These are phyloP conservation scores for Anguilla marmorata DNA, from an alignment of 2,797 vertebrate genomes.

Conservation along the genomic window DNA sequence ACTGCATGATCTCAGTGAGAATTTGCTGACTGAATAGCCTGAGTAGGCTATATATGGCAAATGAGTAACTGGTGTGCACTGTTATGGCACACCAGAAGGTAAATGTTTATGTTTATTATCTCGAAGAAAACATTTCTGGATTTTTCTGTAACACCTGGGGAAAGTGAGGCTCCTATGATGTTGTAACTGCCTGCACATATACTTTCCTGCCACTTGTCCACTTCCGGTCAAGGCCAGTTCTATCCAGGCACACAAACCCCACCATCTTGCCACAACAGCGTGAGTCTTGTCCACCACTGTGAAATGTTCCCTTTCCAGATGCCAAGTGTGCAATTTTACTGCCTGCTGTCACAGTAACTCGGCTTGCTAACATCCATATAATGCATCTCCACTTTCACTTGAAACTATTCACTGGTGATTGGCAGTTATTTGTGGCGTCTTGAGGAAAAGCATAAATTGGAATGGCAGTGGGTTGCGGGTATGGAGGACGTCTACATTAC, in stretches of 20 bases:
- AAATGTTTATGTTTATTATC: not conserved
- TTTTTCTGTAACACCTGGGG: not conserved
- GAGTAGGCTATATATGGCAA: not conserved
- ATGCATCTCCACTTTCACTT: conserved; percentile 13
- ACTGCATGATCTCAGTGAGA: not conserved
- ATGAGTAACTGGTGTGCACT: not conserved
- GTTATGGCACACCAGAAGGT: not conserved
- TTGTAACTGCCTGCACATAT: conserved; percentile 1
- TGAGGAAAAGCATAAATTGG: not conserved
- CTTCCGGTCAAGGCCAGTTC: not conserved
- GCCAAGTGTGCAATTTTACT: not conserved
- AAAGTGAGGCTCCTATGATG: not conserved
- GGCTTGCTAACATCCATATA: not conserved
- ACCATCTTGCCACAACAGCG: not conserved
- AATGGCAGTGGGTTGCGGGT: not conserved
- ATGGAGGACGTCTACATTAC: not conserved
- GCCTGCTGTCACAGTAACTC: not conserved
- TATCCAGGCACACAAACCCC: not conserved
- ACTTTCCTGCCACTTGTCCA: not conserved
- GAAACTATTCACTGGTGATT: not conserved
- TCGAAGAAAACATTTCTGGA: not conserved
- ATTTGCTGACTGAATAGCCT: not conserved
- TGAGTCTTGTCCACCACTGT: conserved; percentile 5
- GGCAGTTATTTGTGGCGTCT: not conserved
- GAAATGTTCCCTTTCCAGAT: not conserved